Conservation (phyloP, 2,888 invertebrate species). For the Epirrhoe tristata region DNA sequence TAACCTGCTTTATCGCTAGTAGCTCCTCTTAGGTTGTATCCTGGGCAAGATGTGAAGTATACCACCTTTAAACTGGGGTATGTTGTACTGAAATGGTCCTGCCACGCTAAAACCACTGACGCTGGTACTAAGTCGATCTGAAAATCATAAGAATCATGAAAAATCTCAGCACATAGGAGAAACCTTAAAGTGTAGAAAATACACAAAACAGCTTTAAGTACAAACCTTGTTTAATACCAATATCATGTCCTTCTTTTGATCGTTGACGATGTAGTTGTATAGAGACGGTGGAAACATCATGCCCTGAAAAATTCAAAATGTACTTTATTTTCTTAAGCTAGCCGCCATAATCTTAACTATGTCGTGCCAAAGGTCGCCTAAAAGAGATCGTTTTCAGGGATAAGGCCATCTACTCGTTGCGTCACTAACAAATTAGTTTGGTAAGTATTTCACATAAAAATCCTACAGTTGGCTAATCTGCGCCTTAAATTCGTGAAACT, state of each 20-base stretch:
- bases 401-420: too few relatives aligned
- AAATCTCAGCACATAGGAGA: too few relatives aligned
- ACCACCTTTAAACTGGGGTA: slow-evolving; percentile 88
- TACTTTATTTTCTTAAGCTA: background rate
- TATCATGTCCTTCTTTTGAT: slow-evolving; percentile 93
- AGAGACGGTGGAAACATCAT: slow-evolving; percentile 96
- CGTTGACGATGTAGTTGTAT: slow-evolving; percentile 91
- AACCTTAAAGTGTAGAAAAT: too few relatives aligned
- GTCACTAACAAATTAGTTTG: too few relatives aligned
- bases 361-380: too few relatives aligned
- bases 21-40: slow-evolving; percentile 88
- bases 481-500: too few relatives aligned
- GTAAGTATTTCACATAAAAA: too few relatives aligned
- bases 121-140: slow-evolving; percentile 93
- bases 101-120: slow-evolving; percentile 94
- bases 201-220: too few relatives aligned
- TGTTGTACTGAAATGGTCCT: slow-evolving; percentile 88
- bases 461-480: too few relatives aligned
- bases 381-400: too few relatives aligned
- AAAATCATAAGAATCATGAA: background rate
- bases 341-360: too few relatives aligned
- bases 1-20: slow-evolving; percentile 83
- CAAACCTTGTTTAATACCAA: slow-evolving; percentile 93
- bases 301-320: slow-evolving; percentile 71
- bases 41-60: slow-evolving; percentile 93